Evolutionary conservation across 2,113 vertebrate genomes (phyloP).

Genomic region (Calidris pugnax): DNA sequence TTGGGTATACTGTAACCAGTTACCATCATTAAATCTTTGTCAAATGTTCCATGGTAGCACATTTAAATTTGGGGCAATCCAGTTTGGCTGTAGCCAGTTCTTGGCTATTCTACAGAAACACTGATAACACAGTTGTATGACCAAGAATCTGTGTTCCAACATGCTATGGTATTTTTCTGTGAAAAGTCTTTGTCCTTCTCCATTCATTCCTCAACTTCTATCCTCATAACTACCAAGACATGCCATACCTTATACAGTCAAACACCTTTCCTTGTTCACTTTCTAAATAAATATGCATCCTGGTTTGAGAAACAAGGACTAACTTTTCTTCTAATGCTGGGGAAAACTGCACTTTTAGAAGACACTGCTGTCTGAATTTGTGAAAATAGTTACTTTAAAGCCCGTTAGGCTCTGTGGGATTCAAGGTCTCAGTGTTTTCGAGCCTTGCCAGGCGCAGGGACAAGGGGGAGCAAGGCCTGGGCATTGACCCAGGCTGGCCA

Average conservation of each 20-base stretch:
- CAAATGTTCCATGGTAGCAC: not conserved
- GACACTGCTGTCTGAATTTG: too few species aligned
- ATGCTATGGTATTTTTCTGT: not conserved
- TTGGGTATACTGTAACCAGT: not conserved
- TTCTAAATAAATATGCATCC: not conserved
- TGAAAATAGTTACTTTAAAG: too few species aligned
- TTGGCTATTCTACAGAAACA: not conserved
- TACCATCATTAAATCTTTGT: not conserved
- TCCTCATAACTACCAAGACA: not conserved
- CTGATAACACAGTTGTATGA: not conserved
- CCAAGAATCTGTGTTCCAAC: not conserved
- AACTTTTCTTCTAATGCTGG: too few species aligned
- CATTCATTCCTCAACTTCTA: not conserved
- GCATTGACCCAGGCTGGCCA: too few species aligned
- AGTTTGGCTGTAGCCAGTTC: not conserved
- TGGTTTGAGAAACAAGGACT: too few species aligned
- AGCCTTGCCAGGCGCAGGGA: too few species aligned
- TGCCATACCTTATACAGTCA: not conserved
- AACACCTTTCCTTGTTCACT: not conserved
- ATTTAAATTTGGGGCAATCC: not conserved
- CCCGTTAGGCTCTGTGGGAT: too few species aligned
- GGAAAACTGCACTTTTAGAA: too few species aligned
- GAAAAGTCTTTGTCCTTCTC: not conserved
- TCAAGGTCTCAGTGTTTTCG: too few species aligned
- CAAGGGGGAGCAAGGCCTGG: too few species aligned